Evolutionary conservation across 2,113 vertebrate species (phyloP).

Genomic region (Centrocercus urophasianus): DNA sequence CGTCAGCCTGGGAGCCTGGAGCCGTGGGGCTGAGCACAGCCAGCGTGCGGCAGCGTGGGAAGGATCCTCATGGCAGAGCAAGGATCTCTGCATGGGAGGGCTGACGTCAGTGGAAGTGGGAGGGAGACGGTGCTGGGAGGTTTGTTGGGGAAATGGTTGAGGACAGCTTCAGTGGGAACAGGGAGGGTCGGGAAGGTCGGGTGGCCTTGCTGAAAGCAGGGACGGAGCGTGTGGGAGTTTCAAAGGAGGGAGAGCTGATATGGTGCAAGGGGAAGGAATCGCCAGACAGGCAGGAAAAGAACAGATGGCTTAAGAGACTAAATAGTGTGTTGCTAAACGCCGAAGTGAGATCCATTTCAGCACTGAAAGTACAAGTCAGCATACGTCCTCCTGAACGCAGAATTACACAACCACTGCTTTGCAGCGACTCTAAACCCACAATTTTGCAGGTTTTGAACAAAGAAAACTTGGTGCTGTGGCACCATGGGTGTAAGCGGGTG

Average conservation of each 20-base stretch:
- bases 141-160: conserved; percentile 14
- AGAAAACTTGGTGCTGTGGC: neutral
- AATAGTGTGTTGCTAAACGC: conserved; percentile 2
- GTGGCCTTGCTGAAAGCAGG: conserved; percentile 8
- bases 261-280: conserved; percentile 27
- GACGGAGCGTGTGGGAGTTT: conserved; percentile 25
- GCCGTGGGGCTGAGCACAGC: neutral
- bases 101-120: conserved; percentile 64
- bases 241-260: neutral
- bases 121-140: conserved; percentile 39
- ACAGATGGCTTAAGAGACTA: conserved; percentile 15
- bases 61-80: conserved; percentile 38
- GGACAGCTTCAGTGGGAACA: conserved; percentile 23
- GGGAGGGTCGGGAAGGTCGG: conserved; percentile 2
- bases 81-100: conserved; percentile 27
- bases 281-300: conserved; percentile 31
- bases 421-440: neutral
- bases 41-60: conserved; percentile 22
- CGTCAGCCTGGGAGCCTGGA: neutral
- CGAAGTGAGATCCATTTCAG: neutral
- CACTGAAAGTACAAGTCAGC: neutral
- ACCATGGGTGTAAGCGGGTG: neutral
- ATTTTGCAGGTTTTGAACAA: neutral
- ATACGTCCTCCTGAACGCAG: neutral
- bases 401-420: neutral